Base-by-base conservation (phyloP, 2,797 vertebrate species). In the Alauda arvensis region DNA sequence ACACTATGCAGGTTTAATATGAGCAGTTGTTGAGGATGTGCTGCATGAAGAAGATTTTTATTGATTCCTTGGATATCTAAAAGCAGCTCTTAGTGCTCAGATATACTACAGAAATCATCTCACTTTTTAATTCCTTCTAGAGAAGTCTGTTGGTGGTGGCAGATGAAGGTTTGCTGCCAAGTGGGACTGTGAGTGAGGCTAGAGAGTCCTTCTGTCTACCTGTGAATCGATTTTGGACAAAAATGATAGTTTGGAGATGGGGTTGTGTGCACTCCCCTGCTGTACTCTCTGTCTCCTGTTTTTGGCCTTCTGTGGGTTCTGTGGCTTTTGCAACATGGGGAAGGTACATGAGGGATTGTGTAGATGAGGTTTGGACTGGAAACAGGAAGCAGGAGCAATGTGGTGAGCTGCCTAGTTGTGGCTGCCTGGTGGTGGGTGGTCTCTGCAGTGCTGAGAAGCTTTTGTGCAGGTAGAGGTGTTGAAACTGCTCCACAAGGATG, bases 1-100 rank as follows among this genome's bases (percentile, higher is more conserved):
- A 57, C 21, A 7, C 15, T 76, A 18, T 4, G 3, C 48, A 45
- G 48, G 70, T 90, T 91, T 95, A 87, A 85, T 70, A 61, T 37
- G 21, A 71, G 20, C 57, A 88, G 8, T 20, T 92, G 21, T 78
- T 87, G 68, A 90, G 87, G 60, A 81, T 59, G 31, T 31, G 9
- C 39, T 63, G 24, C 55, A 52, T 6, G 29, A 92, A 83, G 52
- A 29, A 10, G 10, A 10, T 31, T 80, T 71, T 91, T 88, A 77
- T 78, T n/a, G 10, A 29, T 83, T 74, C 8, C 77, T 60, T 88
- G 39, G 49, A 43, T 83, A 72, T 37, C 37, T 37, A 37, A 37
- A 37, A 11, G 37, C 37, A 37, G 37, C 37, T 37, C 9, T 53
- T 24, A 34, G 24, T 37, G 23, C 3, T 57, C 46, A 68, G 14